Conservation (phyloP, 2,888 invertebrate genomes). For the Scaptomyza polygonia region DNA sequence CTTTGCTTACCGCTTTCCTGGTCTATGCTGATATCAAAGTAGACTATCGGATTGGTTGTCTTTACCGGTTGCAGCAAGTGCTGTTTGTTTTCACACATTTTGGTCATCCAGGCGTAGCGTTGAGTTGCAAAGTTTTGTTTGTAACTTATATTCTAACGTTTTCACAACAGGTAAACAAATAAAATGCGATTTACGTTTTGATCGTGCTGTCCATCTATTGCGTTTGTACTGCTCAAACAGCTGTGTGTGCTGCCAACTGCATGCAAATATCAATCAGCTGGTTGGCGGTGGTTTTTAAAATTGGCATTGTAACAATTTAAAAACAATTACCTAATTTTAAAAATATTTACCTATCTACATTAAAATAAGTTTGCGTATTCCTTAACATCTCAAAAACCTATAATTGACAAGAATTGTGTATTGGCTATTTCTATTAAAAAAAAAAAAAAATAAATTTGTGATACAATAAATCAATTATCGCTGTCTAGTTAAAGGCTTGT, state of each 20-base stretch:
- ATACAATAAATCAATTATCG: conserved; percentile 4
- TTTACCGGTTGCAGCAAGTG: conserved; percentile 62
- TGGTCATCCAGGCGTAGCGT: conserved; percentile 31
- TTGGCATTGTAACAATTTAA: not conserved
- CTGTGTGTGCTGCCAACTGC: conserved; percentile 49
- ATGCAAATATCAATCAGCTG: not conserved
- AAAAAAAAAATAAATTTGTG: not conserved
- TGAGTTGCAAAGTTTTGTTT: conserved; percentile 2
- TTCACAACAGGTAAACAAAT: conserved; percentile 53
- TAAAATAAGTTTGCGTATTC: too few relatives aligned
- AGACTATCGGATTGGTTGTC: conserved; percentile 87
- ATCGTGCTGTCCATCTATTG: conserved; percentile 33
- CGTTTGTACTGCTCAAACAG: conserved; percentile 30
- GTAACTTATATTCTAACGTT: conserved; percentile 3
- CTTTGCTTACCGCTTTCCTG: conserved; percentile 87
- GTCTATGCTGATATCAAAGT: conserved; percentile 89
- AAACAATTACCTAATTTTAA: not conserved
- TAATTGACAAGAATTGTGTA: not conserved
- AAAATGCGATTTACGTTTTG: conserved; percentile 31
- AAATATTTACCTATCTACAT: not conserved
- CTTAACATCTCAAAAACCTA: too few relatives aligned
- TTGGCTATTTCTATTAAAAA: not conserved
- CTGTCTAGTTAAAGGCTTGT: not conserved
- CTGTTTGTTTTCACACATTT: conserved; percentile 50
- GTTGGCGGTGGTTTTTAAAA: not conserved